Evolutionary conservation across 2,888 invertebrate species (phyloP), one percentile per base, ranked within the genome.

Genomic region (Protophormia terraenovae): DNA sequence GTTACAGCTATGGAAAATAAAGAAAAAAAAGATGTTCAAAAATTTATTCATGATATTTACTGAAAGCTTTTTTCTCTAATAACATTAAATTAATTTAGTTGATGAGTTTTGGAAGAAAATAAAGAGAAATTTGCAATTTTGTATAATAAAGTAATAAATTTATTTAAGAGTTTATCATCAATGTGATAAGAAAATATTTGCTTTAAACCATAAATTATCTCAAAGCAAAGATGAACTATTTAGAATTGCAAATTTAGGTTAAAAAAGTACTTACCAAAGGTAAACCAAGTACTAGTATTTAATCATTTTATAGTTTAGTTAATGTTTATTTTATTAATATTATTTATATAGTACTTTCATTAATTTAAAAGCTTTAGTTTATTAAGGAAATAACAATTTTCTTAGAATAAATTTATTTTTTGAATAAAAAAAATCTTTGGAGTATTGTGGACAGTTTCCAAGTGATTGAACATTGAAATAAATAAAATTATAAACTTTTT

Each of bases 81-180:
- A n/a, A n/a, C 82, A 79, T 78, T 73, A 82, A 82, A 82, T 85
- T 82, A 85, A 82, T 82, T 82, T 78, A 64, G 27, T 19, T 75
- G 66, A 66, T 66, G 50, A 45, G 27, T 24, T 16, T 27, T 29
- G 14, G 7, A 45, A 38, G 24, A 29, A 66, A n/a, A 14, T 29
- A 47, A 47, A 32, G 27, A 69, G 38, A 19, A 76, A 32, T 50
- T 67, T 73, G 45, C 64, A 66, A 55, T 50, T 67, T 75, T 55
- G 82, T 75, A 85, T 85, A 85, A 85, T 85, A 85, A 79, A 82
- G 82, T 71, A 82, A 85, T 85, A 82, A 82, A 85, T 85, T 71
- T 66, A 47, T 3, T 14, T 45, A 32, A 71, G 24, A 29, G 3
- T 10, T 32, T 22, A 32, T 35, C 38, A 66, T 73, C 35, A 50